A percentile compares a stretch with the other conserved stretches of the same genome.
Evolutionary conservation across 2,888 invertebrate species (phyloP).

Genomic region (Epinotia nisella): DNA sequence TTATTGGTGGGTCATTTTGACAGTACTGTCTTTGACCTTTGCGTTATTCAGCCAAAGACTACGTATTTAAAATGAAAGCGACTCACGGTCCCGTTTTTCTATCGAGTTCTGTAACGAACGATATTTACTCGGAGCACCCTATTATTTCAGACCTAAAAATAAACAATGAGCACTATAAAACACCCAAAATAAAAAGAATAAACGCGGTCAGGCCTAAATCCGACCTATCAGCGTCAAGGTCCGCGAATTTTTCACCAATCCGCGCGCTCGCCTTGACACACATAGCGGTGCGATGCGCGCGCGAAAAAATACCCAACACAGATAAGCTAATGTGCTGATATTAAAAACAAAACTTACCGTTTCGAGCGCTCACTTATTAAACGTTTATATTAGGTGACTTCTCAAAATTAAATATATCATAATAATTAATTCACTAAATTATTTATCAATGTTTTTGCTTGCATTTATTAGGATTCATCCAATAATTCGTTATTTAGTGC

Average conservation of each 20-base stretch:
- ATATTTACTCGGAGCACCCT: slow-evolving; percentile 2
- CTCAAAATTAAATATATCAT: no score
- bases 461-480: no score
- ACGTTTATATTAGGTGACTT: no score
- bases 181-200: slow-evolving; percentile 64
- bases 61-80: background rate
- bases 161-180: slow-evolving; percentile 48
- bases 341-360: slow-evolving; percentile 28
- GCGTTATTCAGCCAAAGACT: background rate
- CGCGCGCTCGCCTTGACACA: slow-evolving; percentile 75
- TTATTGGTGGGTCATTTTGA: background rate
- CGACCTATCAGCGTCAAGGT: slow-evolving; percentile 75
- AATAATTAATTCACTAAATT: no score
- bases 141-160: slow-evolving; percentile 23
- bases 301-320: slow-evolving; percentile 60
- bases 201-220: slow-evolving; percentile 75
- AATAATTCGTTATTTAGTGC: no score
- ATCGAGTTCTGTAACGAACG: slow-evolving; percentile 3
- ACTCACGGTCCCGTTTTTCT: background rate
- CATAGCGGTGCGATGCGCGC: slow-evolving; percentile 64
- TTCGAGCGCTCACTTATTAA: slow-evolving; percentile 18
- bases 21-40: background rate
- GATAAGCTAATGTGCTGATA: slow-evolving; percentile 46
- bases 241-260: slow-evolving; percentile 77
- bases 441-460: no score